Conservation (phyloP, 2,113 vertebrate genomes). For the Saguinus midas region DNA sequence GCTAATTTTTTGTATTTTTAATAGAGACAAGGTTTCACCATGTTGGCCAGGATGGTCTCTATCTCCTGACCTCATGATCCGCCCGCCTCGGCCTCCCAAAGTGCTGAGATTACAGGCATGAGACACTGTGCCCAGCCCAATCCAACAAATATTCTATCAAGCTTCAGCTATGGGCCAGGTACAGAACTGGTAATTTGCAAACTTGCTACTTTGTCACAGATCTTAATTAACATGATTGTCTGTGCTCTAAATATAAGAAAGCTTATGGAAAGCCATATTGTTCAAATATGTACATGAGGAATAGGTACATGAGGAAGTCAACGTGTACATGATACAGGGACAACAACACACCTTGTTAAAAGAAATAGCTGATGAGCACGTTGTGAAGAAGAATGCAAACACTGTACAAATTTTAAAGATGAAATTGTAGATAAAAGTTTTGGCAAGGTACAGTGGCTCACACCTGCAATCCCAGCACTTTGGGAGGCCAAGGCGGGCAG, state of each 20-base stretch:
- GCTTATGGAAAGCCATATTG: neutral
- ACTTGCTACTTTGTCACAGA: neutral
- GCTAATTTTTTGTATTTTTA: too few species aligned
- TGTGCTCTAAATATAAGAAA: neutral
- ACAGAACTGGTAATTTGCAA: neutral
- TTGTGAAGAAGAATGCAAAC: neutral
- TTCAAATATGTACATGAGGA: neutral
- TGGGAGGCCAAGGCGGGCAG: too few species aligned
- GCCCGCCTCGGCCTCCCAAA: too few species aligned
- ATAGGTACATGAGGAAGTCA: neutral
- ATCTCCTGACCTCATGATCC: too few species aligned
- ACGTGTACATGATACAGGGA: neutral
- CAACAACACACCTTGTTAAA: neutral
- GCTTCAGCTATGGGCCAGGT: neutral
- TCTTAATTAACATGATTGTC: neutral
- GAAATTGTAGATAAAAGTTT: neutral
- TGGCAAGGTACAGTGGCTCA: too few species aligned
- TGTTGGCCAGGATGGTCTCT: too few species aligned
- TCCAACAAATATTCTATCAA: neutral
- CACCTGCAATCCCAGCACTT: too few species aligned
- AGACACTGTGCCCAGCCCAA: too few species aligned
- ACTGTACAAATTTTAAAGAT: neutral
- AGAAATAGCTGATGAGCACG: neutral
- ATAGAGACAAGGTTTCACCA: too few species aligned
- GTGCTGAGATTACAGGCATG: too few species aligned